Base-by-base conservation (phyloP, 2,113 vertebrate species). In the Cyanistes caeruleus region DNA sequence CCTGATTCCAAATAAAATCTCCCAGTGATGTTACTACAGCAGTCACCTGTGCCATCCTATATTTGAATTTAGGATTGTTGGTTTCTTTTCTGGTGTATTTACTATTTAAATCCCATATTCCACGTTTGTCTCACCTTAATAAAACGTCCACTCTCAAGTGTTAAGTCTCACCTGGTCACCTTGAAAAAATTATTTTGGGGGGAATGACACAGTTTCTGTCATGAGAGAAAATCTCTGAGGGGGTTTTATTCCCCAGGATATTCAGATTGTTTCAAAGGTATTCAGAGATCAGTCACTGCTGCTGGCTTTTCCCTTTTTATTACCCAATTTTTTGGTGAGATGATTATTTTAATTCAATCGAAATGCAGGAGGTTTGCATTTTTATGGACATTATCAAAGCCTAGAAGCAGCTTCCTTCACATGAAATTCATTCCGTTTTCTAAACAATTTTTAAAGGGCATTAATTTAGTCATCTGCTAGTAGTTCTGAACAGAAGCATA, bases 401-500 rank as follows among this genome's bases (percentile, higher is more conserved):
- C 64, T 46, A 8, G 78, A 35, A 95, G 63, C 72, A 62, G 65
- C 80, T 95, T 77, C 39, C 68, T 75, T 89, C 59, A 7, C 60
- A 63, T 53, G 17, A 43, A 67, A 81, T 75, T 13, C 37, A 23
- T 92, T 94, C 70, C n/a, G 46, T 73, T 95, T 81, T 59, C 37
- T 67, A 93, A 95, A 86, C 87, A 92, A 14, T 7, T 85, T 91
- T 90, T 78, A 85, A 92, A 49, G 89, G 96, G 43, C 58, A 79
- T 90, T 96, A 96, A 94, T 95, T 87, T 56, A 62, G 41, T 96
- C 81, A 94, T 94, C 74, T 76, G 91, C 53, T 95, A 95, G 46
- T 89, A 59, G 87, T 85, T 78, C 58, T 60, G 62, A 81, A 70
- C 63, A 88, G 93, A 85, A 96, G 87, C 92, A 77, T 89, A 49